Evolutionary conservation across 1,140 invertebrate species (phyloP), one percentile per base, ranked within the genome.

Genomic region (Listronotus bonariensis): DNA sequence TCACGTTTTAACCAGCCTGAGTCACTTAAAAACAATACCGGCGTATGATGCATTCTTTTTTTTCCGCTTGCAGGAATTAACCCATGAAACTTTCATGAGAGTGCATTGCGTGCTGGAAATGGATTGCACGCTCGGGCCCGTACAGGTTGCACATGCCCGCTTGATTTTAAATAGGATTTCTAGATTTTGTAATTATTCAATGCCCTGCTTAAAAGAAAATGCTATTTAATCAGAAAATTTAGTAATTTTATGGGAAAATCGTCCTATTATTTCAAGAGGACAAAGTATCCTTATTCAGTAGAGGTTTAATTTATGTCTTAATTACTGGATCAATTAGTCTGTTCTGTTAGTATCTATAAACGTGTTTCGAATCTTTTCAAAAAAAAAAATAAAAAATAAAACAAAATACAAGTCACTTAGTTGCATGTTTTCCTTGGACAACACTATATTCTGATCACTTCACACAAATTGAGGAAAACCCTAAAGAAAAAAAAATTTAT

Each of bases 61-160:
- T 64, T 56, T 64, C 41, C 53, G 7, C 45, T 41, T 12, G 20
- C 53, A 64, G 61, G 41, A 64, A 64, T 64, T 52, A 64, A 63
- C 53, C 61, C 61, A 64, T 64, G 61, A 64, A 64, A 64, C 3
- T 64, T 64, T 64, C 61, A 64, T 64, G 61, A 64, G 61, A 40
- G 46, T 55, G 61, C 32, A 18, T 64, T 64, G 61, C 61, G 61
- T 64, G 61, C 20, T 56, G 31, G 43, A 64, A 64, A 56, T 53
- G 52, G 61, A 52, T 55, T 57, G 61, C 61, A 56, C 61, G 61
- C 38, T 49, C 40, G 12, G 40, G 14, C 15, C 58, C n/a, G 32
- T 58, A 56, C 46, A 20, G 15, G n/a, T 48, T 49, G 42, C 56
- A 49, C 56, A 49, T 20, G 43, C 58, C 20, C 43, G 46, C 36